A percentile compares a stretch with the other conserved stretches of the same genome.
Conservation (phyloP, 2,797 vertebrate species). For the Oryzias dopingdopingensis region DNA sequence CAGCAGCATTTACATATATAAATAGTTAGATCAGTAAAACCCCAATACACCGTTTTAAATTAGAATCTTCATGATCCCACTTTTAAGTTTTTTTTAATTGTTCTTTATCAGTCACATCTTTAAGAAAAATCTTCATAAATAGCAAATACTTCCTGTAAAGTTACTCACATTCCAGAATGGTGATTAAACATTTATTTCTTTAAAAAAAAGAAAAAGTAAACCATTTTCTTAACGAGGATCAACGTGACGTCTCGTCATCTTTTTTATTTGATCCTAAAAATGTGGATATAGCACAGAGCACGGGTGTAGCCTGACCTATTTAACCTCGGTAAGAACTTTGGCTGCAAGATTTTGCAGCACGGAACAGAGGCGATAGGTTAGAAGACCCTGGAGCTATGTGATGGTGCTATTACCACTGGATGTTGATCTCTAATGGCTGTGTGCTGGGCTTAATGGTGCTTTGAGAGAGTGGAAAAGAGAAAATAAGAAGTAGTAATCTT, state of each 20-base stretch:
- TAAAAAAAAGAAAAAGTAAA: conserved; percentile 23
- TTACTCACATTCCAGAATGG: too few relatives aligned
- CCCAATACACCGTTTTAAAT: too few relatives aligned
- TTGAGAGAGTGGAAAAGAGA: conserved; percentile 58
- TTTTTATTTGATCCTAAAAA: conserved; percentile 43
- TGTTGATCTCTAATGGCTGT: conserved; percentile 74
- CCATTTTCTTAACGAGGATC: conserved; percentile 22
- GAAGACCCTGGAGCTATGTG: conserved; percentile 63
- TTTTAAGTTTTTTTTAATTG: too few relatives aligned
- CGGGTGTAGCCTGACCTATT: conserved; percentile 38
- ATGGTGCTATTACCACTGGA: conserved; percentile 63
- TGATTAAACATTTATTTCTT: too few relatives aligned
- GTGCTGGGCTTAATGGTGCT: conserved; percentile 67
- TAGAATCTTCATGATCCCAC: too few relatives aligned
- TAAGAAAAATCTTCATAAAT: too few relatives aligned
- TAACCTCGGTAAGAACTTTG: conserved; percentile 57
- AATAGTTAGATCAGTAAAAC: too few relatives aligned
- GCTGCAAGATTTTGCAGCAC: conserved; percentile 36
- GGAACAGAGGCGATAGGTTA: conserved; percentile 49
- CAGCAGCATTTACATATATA: too few relatives aligned
- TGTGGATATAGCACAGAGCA: conserved; percentile 23
- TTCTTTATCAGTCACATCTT: too few relatives aligned
- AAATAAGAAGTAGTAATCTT: conserved; percentile 71
- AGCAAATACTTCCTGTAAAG: too few relatives aligned
- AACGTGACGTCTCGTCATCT: conserved; percentile 31